Base-by-base conservation (phyloP, 2,888 invertebrate species). In the Cephus sareptanus region DNA sequence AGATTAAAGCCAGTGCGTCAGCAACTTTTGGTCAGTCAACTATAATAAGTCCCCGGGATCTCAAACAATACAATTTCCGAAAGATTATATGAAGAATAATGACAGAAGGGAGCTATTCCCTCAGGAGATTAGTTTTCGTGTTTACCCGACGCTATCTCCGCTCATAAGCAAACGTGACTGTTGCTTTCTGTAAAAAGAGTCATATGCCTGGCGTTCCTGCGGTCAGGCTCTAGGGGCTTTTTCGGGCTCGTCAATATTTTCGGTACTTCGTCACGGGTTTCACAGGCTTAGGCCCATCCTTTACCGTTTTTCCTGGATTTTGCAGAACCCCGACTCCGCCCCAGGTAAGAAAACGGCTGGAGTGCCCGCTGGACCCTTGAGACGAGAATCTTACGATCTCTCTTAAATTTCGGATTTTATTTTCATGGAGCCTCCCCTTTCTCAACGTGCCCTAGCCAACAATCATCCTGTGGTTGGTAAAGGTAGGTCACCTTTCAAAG, bases 1-100 rank as follows among this genome's bases (percentile, higher is more conserved):
- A 82, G 84, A 90, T 90, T 89, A 89, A 87, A 85, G 82, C 79
- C 79, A 78, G 83, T 86, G 87, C 87, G 87, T 90, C 90, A 90
- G 89, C 89, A 84, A 82, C 87, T 89, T 84, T 83, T 33, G 71
- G 73, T 71, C 81, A 78, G 86, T 81, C 85, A 85, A 80, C 82
- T 80, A 82, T 85, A 85, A 87, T 87, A 86, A 85, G 84, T 71
- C 73, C 68, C 81, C 80, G 82, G 82, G 81, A 83, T 83, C 81
- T 84, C 85, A 83, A 86, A 88, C 86, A 87, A 87, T 86, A 84
- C 83, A 87, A 89, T 89, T 89, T 86, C 85, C 85, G 81, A 84
- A 83, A 83, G 85, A 88, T 89, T 87, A 85, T 83, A 85, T 85
- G 85, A 81, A 78, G 86, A 85, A 85, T 86, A 85, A 88, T 87